These are phyloP conservation scores for Paramuricea clavata DNA, from an alignment of 92 coral and sea anemone genomes.

Conservation along the genomic window DNA sequence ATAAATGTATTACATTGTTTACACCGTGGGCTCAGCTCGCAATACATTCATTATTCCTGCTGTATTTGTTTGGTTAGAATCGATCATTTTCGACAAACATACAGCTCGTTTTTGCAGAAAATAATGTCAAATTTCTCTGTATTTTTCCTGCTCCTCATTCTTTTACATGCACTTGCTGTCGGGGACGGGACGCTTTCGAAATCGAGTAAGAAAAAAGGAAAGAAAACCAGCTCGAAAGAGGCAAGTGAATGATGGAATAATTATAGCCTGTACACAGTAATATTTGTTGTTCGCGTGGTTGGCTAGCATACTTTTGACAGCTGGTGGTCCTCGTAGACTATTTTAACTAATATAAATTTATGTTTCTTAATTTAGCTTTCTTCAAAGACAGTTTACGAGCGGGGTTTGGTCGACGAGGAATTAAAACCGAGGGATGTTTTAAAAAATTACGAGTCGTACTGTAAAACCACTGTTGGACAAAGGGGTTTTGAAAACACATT, in stretches of 20 bases:
- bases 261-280: not conserved
- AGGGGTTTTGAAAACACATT: slow-evolving; percentile 78
- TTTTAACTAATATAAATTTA: not conserved
- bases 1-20: not conserved
- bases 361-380: slow-evolving; percentile 12
- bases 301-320: not conserved
- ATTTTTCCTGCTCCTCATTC: slow-evolving; percentile 15
- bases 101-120: not conserved
- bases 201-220: slow-evolving; percentile 34
- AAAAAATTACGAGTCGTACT: slow-evolving; percentile 75
- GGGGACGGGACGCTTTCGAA: slow-evolving; percentile 37
- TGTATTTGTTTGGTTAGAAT: too few relatives aligned
- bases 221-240: slow-evolving; percentile 4
- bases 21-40: slow-evolving; percentile 5
- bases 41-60: not conserved
- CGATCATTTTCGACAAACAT: too few relatives aligned
- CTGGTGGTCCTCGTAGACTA: not conserved
- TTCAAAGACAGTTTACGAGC: slow-evolving; percentile 30
- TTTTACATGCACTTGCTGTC: slow-evolving; percentile 26
- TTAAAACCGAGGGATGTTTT: slow-evolving; percentile 86
- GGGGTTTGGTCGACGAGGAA: slow-evolving; percentile 86
- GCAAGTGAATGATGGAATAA: not conserved
- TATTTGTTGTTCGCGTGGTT: not conserved
- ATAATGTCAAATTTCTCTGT: slow-evolving; percentile 13
- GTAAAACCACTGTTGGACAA: slow-evolving; percentile 58